Percentiles rank a stretch among this genome's conserved stretches.
These are phyloP conservation scores for Platyura marginata DNA, from an alignment of 1,140 invertebrate species.

Conservation along the genomic window DNA sequence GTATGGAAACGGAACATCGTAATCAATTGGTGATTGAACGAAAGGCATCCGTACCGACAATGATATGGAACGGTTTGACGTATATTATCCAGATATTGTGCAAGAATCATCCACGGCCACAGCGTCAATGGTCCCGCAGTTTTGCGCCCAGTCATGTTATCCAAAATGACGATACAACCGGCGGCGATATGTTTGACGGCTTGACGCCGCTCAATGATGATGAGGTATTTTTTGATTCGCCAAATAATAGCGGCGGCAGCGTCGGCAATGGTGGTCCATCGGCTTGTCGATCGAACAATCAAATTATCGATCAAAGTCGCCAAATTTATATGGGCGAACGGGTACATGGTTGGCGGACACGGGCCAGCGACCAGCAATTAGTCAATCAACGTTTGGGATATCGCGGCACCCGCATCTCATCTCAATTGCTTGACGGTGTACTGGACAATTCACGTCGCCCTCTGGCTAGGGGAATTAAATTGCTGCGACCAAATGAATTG, in stretches of 20 bases:
- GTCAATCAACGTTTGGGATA: constrained; percentile 3
- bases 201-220: constrained; percentile 13
- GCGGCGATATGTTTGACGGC: constrained; percentile 9
- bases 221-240: constrained; percentile 20
- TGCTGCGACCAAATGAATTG: constrained; percentile 33
- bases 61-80: constrained; percentile 34
- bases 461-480: constrained; percentile 14
- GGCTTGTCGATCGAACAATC: neutral
- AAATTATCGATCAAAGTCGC: constrained; percentile 4
- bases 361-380: neutral
- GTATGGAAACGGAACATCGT: constrained; percentile 12
- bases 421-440: constrained; percentile 40
- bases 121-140: constrained; percentile 31
- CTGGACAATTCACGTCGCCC: constrained; percentile 45
- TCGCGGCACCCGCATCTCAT: constrained; percentile 36
- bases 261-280: constrained; percentile 7
- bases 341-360: constrained; percentile 16
- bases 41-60: constrained; percentile 36
- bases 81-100: constrained; percentile 32
- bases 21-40: constrained; percentile 18
- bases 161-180: constrained; percentile 4
- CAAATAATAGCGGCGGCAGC: constrained; percentile 6
- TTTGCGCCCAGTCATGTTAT: constrained; percentile 26
- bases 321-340: constrained; percentile 7
- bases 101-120: constrained; percentile 24